phyloP scores from a whole-genome alignment of 2,888 invertebrate species.

The Pollenia labialis region DNA sequence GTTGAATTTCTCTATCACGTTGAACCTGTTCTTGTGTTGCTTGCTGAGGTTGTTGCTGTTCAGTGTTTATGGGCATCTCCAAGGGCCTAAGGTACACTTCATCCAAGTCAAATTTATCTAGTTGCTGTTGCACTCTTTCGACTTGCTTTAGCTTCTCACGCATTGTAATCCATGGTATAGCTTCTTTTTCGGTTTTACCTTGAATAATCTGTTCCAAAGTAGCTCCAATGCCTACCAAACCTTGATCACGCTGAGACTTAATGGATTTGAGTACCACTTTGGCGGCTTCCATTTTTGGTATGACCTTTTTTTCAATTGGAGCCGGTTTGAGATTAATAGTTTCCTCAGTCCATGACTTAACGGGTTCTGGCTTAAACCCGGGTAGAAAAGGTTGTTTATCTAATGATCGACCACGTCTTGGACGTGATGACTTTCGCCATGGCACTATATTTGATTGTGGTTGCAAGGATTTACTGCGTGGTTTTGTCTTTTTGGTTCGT shows the following conservation, averaged over 20 bases:
- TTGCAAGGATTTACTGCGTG: constrained; percentile 83
- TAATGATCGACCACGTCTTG: constrained; percentile 84
- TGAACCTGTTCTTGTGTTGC: constrained; percentile 83
- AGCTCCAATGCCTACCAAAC: constrained; percentile 82
- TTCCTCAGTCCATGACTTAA: constrained; percentile 88
- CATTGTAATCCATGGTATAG: constrained; percentile 83
- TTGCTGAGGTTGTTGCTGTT: constrained; percentile 76
- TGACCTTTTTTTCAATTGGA: constrained; percentile 85
- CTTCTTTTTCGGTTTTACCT: constrained; percentile 82
- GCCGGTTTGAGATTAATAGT: constrained; percentile 86
- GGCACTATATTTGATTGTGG: constrained; percentile 82
- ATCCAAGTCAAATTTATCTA: constrained; percentile 83
- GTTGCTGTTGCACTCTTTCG: constrained; percentile 83
- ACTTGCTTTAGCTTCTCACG: constrained; percentile 82
- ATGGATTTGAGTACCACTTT: constrained; percentile 85
- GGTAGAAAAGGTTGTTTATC: constrained; percentile 84
- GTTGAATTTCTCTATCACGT: constrained; percentile 82
- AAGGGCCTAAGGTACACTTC: constrained; percentile 84
- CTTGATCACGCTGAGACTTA: constrained; percentile 84
- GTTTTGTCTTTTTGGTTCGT: constrained; percentile 81
- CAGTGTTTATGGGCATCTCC: constrained; percentile 77
- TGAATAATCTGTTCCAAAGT: constrained; percentile 82
- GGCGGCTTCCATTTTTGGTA: constrained; percentile 85
- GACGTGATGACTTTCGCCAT: constrained; percentile 83
- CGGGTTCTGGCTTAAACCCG: constrained; percentile 82